Conservation (phyloP, 2,888 invertebrate species). For the Drosophila fungiperda region DNA sequence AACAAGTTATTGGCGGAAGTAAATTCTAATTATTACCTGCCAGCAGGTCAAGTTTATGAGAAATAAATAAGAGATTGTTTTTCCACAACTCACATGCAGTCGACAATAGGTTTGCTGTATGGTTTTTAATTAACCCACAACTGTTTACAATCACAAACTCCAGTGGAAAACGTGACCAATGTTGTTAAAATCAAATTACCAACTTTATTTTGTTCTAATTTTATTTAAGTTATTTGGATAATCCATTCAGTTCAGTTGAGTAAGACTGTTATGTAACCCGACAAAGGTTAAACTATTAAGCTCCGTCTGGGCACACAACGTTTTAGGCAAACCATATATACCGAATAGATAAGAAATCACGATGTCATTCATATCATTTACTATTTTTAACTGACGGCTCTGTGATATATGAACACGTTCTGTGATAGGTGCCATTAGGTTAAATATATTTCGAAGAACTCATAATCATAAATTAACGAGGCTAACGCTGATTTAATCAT, state of each 20-base stretch:
- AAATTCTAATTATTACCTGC: background rate
- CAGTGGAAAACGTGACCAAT: background rate
- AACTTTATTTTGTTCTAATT: constrained; percentile 28
- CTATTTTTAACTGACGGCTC: constrained; percentile 30
- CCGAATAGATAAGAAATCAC: constrained; percentile 50
- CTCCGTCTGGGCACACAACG: constrained; percentile 20
- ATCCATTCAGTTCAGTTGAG: constrained; percentile 8
- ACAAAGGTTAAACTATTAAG: background rate
- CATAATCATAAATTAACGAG: constrained; percentile 1
- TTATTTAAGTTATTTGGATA: constrained; percentile 26
- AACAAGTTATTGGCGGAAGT: constrained; percentile 23
- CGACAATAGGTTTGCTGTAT: background rate
- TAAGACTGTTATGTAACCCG: constrained; percentile 5
- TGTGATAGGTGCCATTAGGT: background rate
- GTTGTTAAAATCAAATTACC: constrained; percentile 12
- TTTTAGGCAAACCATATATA: constrained; percentile 23
- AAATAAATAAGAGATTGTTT: constrained; percentile 3
- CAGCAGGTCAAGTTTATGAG: constrained; percentile 19
- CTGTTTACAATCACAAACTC: constrained; percentile 3
- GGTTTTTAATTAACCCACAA: constrained; percentile 19
- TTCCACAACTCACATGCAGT: background rate
- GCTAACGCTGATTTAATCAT: constrained; percentile 34
- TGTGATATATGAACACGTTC: constrained; percentile 26
- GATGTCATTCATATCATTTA: constrained; percentile 40
- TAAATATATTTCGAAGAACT: background rate